Evolutionary conservation across 2,888 invertebrate species (phyloP).

Genomic region (Ariolimax columbianus): DNA sequence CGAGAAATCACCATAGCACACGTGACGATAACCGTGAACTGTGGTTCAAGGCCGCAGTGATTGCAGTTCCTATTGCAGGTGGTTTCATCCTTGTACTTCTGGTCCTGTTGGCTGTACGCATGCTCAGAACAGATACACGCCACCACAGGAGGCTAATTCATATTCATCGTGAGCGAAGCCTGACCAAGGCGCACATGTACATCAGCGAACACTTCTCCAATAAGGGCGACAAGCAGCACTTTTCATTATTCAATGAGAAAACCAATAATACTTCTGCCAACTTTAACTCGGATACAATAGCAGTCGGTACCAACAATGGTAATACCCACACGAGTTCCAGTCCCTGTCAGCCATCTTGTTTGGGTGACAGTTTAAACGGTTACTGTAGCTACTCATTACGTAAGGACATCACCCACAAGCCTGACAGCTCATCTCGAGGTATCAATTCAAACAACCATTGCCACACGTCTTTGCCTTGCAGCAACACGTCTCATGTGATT

Average conservation of each 20-base stretch:
- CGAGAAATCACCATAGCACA: conserved; percentile 44
- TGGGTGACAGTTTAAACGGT: conserved; percentile 21
- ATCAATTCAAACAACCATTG: background rate
- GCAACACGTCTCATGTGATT: background rate
- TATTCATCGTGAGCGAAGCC: conserved; percentile 70
- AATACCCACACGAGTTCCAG: background rate
- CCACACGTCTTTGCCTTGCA: conserved; percentile 1
- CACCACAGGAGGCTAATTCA: conserved; percentile 73
- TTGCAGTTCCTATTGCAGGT: conserved; percentile 91
- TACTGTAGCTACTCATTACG: conserved; percentile 15
- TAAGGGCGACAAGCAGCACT: conserved; percentile 44
- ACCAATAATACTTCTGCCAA: conserved; percentile 18
- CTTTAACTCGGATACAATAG: background rate
- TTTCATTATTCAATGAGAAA: conserved; percentile 51
- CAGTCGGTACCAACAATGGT: background rate
- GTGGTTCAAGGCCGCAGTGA: conserved; percentile 92
- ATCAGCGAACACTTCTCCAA: conserved; percentile 74
- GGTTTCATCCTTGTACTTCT: conserved; percentile 88
- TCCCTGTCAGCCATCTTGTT: background rate
- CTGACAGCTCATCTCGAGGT: no score
- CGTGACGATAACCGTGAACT: conserved; percentile 80
- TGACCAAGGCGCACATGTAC: conserved; percentile 76
- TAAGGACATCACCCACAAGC: background rate
- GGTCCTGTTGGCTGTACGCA: conserved; percentile 86
- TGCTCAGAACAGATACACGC: conserved; percentile 82